Evolutionary conservation across 2,797 vertebrate species (phyloP), one percentile per base, ranked within the genome.

Genomic region (Staurois parvus): DNA sequence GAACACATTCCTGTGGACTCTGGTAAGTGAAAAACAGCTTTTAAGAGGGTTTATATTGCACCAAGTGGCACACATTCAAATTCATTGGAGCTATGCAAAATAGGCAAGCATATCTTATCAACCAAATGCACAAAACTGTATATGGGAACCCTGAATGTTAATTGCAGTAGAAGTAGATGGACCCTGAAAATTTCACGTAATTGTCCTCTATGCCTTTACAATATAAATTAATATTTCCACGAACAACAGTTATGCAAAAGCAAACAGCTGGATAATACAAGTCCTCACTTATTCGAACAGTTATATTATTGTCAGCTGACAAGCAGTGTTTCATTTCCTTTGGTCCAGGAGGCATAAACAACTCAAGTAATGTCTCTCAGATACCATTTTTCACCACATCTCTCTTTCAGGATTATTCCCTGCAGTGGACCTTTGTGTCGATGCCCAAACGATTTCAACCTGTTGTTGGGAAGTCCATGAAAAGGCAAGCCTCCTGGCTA

Each of bases 401-500:
- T 85, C 90, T 85, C 89, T 88, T 92, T 91, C 89, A 91, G 87
- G 74, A 56, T 85, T 92, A 92, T 94, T 93, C 92, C 93, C 93
- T 87, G 90, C 90, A 92, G 93, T 92, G 90, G 86, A 88, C 92
- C 90, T 92, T 89, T 88, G 78, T 90, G 90, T 90, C 87, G 90
- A 87, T 90, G 90, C 92, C 93, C 93, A 94, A 92, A 94, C 92
- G 92, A 91, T 91, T 93, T 81, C 91, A 91, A 94, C 93, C 94
- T 93, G 91, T 92, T 91, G 93, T 92, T 91, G 88, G 94, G 94
- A 89, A 91, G 89, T 91, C 95, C 93, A 91, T 94, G 95, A 96
- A 96, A 95, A 94, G 94, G 92, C 92, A 81, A 95, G 95, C 95
- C 95, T 95, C 94, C 95, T 96, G 97, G 94, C 94, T 93, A 94